These are phyloP conservation scores for Selene dorsalis DNA, from an alignment of 2,797 vertebrate species.

Conservation along the genomic window DNA sequence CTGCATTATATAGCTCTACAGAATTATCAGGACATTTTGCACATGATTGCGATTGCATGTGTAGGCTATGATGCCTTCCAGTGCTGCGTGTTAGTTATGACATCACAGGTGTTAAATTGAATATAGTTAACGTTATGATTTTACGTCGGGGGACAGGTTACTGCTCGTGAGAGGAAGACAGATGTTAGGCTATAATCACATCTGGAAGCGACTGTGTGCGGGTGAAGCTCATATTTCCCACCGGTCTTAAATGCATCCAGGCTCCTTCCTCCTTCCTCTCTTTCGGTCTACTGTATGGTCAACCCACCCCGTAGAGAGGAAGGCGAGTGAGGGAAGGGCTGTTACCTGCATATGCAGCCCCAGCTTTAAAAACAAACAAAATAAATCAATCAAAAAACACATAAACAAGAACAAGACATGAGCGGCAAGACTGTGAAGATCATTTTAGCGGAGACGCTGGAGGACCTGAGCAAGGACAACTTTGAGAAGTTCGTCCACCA, in stretches of 20 bases:
- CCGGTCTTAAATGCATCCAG: not conserved
- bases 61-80: not conserved
- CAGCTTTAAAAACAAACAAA: too few species aligned
- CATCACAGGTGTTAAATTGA: too few species aligned
- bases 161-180: not conserved
- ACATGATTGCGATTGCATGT: too few species aligned
- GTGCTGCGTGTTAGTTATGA: not conserved
- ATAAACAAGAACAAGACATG: too few species aligned
- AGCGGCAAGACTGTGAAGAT: rapidly evolving
- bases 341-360: too few species aligned
- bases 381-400: too few species aligned
- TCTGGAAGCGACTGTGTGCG: not conserved
- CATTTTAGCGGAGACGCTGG: not conserved
- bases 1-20: too few species aligned
- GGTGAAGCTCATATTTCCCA: not conserved
- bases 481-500: not conserved
- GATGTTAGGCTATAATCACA: not conserved
- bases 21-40: too few species aligned
- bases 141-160: not conserved
- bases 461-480: rapidly evolving
- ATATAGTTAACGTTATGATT: not conserved
- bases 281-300: too few species aligned
- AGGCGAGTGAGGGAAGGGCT: too few species aligned
- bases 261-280: not conserved
- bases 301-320: too few species aligned